phyloP scores from a whole-genome alignment of 2,888 invertebrate genomes.

The Patella caerulea region DNA sequence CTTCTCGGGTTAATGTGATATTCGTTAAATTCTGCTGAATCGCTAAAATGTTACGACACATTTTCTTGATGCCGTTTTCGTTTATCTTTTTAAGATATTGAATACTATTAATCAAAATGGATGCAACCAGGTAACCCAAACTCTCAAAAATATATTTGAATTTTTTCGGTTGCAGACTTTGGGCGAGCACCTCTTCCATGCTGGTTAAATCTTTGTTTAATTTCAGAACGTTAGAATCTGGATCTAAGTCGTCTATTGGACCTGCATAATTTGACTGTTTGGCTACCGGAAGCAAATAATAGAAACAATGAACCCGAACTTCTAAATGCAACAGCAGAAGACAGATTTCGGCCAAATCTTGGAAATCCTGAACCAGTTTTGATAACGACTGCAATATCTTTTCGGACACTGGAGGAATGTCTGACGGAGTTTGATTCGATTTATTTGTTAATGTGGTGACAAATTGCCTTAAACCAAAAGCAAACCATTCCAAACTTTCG shows the following conservation, averaged over 20 bases:
- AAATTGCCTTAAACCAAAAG: slow-evolving; percentile 77
- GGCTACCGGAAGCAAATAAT: slow-evolving; percentile 82
- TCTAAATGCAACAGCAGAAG: slow-evolving; percentile 93
- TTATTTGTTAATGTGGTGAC: slow-evolving; percentile 73
- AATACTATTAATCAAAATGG: slow-evolving; percentile 85
- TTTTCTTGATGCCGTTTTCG: slow-evolving; percentile 85
- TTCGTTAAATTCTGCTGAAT: slow-evolving; percentile 87
- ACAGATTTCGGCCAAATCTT: slow-evolving; percentile 91
- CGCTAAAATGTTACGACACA: slow-evolving; percentile 88
- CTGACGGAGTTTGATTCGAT: slow-evolving; percentile 41
- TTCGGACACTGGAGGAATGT: slow-evolving; percentile 61
- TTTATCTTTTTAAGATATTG: slow-evolving; percentile 86
- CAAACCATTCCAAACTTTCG: slow-evolving; percentile 93
- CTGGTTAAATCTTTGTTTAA: slow-evolving; percentile 83
- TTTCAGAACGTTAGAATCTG: slow-evolving; percentile 83
- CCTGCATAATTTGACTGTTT: slow-evolving; percentile 71
- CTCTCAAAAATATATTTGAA: slow-evolving; percentile 92
- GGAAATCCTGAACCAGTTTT: slow-evolving; percentile 77
- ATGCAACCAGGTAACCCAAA: slow-evolving; percentile 85
- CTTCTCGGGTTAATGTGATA: slow-evolving; percentile 85
- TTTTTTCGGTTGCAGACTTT: slow-evolving; percentile 83
- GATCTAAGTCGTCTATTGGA: slow-evolving; percentile 83
- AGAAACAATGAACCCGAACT: slow-evolving; percentile 95
- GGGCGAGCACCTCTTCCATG: slow-evolving; percentile 84
- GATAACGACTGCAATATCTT: slow-evolving; percentile 62